phyloP scores from a whole-genome alignment of 2,888 invertebrate genomes.

The Hemaris fuciformis region DNA sequence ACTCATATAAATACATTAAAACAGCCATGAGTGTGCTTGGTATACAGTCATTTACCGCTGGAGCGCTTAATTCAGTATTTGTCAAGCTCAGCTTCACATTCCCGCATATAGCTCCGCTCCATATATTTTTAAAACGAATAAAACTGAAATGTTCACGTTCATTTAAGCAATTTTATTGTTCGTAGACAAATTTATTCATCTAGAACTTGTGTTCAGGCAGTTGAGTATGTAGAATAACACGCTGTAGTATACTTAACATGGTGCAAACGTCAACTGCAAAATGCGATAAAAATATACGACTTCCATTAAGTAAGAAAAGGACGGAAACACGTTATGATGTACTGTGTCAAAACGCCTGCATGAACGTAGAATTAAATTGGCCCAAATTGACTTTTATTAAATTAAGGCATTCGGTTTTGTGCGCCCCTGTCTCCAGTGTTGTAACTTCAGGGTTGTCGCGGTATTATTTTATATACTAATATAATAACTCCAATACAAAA shows the following conservation, averaged over 20 bases:
- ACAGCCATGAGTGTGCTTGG: not conserved
- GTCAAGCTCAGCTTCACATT: not conserved
- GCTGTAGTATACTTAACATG: conserved; percentile 31
- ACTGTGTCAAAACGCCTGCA: conserved; percentile 54
- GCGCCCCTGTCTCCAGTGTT: conserved; percentile 59
- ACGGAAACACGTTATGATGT: conserved; percentile 42
- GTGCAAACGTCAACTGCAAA: conserved; percentile 33
- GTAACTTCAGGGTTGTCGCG: conserved; percentile 40
- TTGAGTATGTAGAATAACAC: conserved; percentile 7
- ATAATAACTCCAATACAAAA: not conserved
- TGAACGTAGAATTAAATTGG: conserved; percentile 74
- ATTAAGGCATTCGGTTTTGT: conserved; percentile 77
- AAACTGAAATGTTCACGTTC: not conserved
- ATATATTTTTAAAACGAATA: not conserved
- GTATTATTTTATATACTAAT: conserved; percentile 6
- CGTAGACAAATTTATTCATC: conserved; percentile 4
- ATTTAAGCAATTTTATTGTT: not conserved
- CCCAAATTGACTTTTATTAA: conserved; percentile 78
- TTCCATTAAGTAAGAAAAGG: conserved; percentile 38
- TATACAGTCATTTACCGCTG: not conserved
- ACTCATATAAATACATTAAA: not conserved
- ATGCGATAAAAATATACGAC: conserved; percentile 29
- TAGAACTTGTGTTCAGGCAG: not conserved
- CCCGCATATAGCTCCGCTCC: not conserved
- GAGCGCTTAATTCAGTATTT: not conserved